Percentiles rank a stretch among this genome's conserved stretches.
Evolutionary conservation across 1,140 invertebrate species (phyloP).

Genomic region (Drosophila micromelanica): DNA sequence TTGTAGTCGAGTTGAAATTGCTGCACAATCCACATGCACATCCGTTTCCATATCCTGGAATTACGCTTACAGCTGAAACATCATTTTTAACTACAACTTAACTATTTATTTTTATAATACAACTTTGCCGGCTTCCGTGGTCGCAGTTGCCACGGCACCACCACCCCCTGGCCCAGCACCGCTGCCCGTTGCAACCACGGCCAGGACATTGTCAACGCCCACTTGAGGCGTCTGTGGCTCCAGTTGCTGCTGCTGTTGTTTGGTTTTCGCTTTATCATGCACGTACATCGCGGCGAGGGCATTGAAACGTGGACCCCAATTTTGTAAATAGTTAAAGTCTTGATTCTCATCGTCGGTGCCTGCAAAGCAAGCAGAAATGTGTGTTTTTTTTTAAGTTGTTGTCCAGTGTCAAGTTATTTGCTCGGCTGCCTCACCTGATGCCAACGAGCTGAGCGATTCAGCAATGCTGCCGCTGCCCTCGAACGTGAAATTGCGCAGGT

Average conservation of each 20-base stretch:
- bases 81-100: conserved; percentile 77
- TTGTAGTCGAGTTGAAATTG: conserved; percentile 39
- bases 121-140: conserved; percentile 61
- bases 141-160: not conserved
- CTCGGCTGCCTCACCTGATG: conserved; percentile 89
- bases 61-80: conserved; percentile 67
- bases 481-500: conserved; percentile 98
- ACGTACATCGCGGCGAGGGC: conserved; percentile 99
- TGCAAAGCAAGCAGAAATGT: conserved; percentile 73
- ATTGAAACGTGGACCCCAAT: conserved; percentile 98
- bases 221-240: conserved; percentile 37
- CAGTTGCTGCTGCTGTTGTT: conserved; percentile 33
- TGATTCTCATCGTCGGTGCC: conserved; percentile 97
- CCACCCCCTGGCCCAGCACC: conserved; percentile 71
- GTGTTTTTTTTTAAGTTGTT: not conserved
- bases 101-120: conserved; percentile 78
- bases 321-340: conserved; percentile 98
- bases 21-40: conserved; percentile 32
- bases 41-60: conserved; percentile 34
- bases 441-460: conserved; percentile 97
- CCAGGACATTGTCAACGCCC: conserved; percentile 48
- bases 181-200: conserved; percentile 63
- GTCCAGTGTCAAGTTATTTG: conserved; percentile 9
- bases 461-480: conserved; percentile 98
- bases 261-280: conserved; percentile 86